Evolutionary conservation across 2,113 vertebrate species (phyloP), one percentile per base, ranked within the genome.

Genomic region (Xenopus borealis): DNA sequence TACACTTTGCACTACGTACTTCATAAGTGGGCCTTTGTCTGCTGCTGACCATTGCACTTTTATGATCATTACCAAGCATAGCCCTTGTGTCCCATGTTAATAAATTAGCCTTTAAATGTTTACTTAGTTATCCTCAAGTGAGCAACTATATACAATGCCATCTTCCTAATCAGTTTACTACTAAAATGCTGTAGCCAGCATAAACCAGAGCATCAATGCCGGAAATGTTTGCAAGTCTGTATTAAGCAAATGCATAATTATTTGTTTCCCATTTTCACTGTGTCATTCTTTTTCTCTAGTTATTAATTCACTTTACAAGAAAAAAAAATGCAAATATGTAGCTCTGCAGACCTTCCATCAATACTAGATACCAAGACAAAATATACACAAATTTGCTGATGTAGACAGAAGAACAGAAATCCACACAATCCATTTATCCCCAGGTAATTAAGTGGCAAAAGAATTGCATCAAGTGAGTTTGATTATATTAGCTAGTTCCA

Each of bases 391-490:
- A 77, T 77, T 30, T 70, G 67, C 58, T 77, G 74, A 69, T 62
- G 61, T 67, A 70, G 66, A 62, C 47, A 57, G 67, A 70, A 70
- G 45, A 77, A 59, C 12, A 55, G 7, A 44, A 62, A 45, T 70
- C 16, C 67, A 75, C 58, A 69, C 58, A 40, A 75, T 75, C 66
- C 50, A 77, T 77, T 76, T 70, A 77, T 77, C 59, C 59, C 59
- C 33, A 11, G 47, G 58, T 77, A 77, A 70, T 70, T 70, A 77
- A 70, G 59, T 69, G 67, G 74, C 59, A 70, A 67, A 64, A 70
- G 61, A 59, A 70, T 77, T 55, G 30, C 74, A 45, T 67, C 69
- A 77, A 77, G 64, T 70, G 69, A 70, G 66, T 77, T 69, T 77
- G 59, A 77, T 77, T 70, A 66, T 75, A 69, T 75, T 30, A 62